phyloP scores from a whole-genome alignment of 2,888 invertebrate species.

The Palloptera scutellata region DNA sequence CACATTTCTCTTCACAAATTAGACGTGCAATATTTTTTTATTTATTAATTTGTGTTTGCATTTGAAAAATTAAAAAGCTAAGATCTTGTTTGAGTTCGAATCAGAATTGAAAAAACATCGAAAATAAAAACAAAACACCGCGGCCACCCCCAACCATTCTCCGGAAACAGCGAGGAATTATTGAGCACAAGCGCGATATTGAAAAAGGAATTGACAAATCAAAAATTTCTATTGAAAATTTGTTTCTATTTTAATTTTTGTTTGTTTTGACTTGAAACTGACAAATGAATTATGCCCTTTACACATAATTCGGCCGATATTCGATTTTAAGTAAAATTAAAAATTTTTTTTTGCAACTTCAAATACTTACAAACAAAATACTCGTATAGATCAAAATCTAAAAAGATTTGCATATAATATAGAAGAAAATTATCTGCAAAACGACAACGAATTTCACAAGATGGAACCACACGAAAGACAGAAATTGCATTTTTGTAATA shows the following conservation, averaged over 20 bases:
- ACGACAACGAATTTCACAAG: slow-evolving; percentile 25
- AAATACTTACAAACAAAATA: too few relatives aligned
- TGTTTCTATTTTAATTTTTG: neutral
- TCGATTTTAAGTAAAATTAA: neutral
- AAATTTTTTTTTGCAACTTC: too few relatives aligned
- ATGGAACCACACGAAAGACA: slow-evolving; percentile 28
- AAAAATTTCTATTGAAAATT: slow-evolving; percentile 1
- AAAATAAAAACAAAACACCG: neutral
- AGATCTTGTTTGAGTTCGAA: neutral
- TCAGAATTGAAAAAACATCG: neutral
- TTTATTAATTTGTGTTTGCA: neutral
- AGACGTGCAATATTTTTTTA: slow-evolving; percentile 21
- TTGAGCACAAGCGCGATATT: neutral
- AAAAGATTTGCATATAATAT: neutral
- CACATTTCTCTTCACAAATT: slow-evolving; percentile 22
- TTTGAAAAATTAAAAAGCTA: neutral
- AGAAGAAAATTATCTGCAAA: slow-evolving; percentile 12
- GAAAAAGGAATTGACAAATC: neutral
- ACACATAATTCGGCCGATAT: too few relatives aligned
- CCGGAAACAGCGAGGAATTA: neutral
- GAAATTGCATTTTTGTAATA: slow-evolving; percentile 20
- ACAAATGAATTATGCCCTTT: too few relatives aligned
- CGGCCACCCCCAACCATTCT: slow-evolving; percentile 1
- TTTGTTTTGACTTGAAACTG: too few relatives aligned
- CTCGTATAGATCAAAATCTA: neutral